Evolutionary conservation across 1,140 invertebrate species (phyloP).

Genomic region (Spodoptera litura): DNA sequence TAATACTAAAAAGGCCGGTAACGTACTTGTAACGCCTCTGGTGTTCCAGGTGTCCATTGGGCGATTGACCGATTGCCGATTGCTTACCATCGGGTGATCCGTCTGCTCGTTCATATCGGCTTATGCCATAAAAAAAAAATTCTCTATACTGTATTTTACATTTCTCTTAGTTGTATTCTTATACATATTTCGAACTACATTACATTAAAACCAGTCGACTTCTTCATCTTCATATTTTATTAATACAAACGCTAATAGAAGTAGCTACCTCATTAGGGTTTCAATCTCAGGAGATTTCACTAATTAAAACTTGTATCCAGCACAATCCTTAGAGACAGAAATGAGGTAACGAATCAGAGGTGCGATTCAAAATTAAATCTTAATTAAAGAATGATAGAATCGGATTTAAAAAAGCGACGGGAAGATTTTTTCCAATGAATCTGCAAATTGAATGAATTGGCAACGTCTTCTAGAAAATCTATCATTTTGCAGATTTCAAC

Average conservation of each 20-base stretch:
- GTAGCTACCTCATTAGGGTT: slow-evolving; percentile 15
- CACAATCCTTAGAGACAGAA: neutral
- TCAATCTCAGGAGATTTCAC: slow-evolving; percentile 24
- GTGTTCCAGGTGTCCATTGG: too few species aligned
- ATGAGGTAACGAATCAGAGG: neutral
- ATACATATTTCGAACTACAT: neutral
- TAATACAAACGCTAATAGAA: neutral
- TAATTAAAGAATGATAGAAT: slow-evolving; percentile 6
- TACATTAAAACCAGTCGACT: neutral
- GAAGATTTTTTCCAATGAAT: too few species aligned
- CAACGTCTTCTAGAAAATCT: too few species aligned
- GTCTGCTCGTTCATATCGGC: too few species aligned
- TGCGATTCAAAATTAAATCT: slow-evolving; percentile 11
- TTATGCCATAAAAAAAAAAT: too few species aligned
- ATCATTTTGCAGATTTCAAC: too few species aligned
- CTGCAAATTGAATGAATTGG: too few species aligned
- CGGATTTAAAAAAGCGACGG: neutral
- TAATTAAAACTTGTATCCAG: slow-evolving; percentile 29
- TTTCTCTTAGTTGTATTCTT: neutral
- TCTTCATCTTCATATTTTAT: neutral
- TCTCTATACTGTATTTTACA: too few species aligned
- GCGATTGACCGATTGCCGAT: too few species aligned
- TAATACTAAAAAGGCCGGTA: too few species aligned
- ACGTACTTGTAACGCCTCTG: too few species aligned
- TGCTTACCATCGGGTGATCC: too few species aligned